Evolutionary conservation across 2,113 vertebrate genomes (phyloP), one percentile per base, ranked within the genome.

Genomic region (Tupaia tana): DNA sequence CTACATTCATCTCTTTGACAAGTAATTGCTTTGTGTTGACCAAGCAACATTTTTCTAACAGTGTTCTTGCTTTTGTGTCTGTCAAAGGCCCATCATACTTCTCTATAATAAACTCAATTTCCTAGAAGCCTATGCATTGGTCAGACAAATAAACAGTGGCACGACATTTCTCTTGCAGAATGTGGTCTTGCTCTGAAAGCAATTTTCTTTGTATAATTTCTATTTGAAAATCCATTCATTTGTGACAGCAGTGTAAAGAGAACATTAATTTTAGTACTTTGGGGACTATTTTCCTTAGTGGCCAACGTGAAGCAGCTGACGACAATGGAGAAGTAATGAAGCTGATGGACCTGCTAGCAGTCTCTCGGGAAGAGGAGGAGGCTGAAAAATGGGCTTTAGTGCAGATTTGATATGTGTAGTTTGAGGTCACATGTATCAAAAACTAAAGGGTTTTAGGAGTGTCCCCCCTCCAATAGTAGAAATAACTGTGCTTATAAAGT

Each of bases 131-230:
- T 91, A 66, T 95, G 43, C 24, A 94, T 61, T 91, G 91, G 95
- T 94, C 95, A 95, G 94, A 93, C 70, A 95, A 93, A 86, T 96
- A 95, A 97, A 98, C n/a, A 95, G 75, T 74, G 43, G 14, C 59
- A 58, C 96, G 96, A 79, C 91, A 95, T 97, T 96, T 97, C 94
- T 96, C 95, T 95, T 95, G 70, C 79, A 82, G 90, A 96, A 95
- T 94, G 59, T 85, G 77, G 27, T 97, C 96, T 93, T 95, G 58
- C 90, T 96, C 95, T 87, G 89, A 95, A 97, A 96, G 89, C 91
- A 97, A 96, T 96, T 97, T 98, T 91, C 75, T 91, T 95, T 87
- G 86, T 94, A 97, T 95, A 97, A 97, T 96, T 97, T 97, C 93
- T 96, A 89, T 93, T 96, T 97, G 96, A 95, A 97, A 97, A 94